Conservation (phyloP, 2,888 invertebrate genomes). For the Noctua janthina region DNA sequence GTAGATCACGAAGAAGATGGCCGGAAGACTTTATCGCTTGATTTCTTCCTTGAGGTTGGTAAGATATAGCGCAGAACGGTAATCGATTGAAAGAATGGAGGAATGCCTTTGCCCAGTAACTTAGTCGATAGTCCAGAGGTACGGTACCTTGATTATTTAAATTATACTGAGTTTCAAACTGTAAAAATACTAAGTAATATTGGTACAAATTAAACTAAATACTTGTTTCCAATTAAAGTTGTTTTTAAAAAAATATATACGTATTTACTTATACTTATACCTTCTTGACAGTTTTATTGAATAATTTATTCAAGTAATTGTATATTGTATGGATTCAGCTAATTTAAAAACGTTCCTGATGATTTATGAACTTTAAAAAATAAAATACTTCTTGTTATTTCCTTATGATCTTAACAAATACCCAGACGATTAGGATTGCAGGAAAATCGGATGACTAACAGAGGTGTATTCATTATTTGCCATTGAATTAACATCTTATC, state of each 20-base stretch:
- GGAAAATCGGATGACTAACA: slow-evolving; percentile 52
- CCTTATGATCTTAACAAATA: slow-evolving; percentile 37
- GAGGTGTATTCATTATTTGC: slow-evolving; percentile 43
- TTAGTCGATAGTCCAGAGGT: too few species aligned
- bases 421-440: slow-evolving; percentile 21
- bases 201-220: neutral
- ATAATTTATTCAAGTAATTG: neutral
- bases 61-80: neutral
- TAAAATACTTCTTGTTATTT: slow-evolving; percentile 32
- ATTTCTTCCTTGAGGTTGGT: neutral
- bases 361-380: slow-evolving; percentile 18
- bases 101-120: neutral
- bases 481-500: slow-evolving; percentile 49
- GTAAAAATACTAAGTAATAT: neutral
- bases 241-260: neutral
- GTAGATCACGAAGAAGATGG: neutral
- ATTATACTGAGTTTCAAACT: neutral
- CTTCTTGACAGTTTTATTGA: slow-evolving; percentile 10
- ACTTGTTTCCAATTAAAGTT: neutral
- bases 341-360: neutral
- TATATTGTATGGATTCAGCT: neutral
- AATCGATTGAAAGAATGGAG: neutral
- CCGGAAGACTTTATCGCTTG: neutral
- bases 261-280: neutral
- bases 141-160: neutral